These are phyloP conservation scores for Lymantria dispar DNA, from an alignment of 2,888 invertebrate genomes.

Conservation along the genomic window DNA sequence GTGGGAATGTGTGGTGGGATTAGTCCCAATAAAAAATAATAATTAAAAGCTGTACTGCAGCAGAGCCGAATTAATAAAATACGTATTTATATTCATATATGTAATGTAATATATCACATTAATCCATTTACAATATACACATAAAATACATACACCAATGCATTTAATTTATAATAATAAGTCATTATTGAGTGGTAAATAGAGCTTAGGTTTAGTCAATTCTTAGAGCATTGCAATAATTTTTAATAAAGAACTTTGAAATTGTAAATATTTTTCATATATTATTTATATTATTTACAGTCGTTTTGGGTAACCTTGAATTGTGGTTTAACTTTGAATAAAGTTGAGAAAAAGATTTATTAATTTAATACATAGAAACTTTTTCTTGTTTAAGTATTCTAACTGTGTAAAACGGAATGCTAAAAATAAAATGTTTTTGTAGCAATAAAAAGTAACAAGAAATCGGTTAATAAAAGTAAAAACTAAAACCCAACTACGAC, in stretches of 20 bases:
- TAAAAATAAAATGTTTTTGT: too few relatives aligned
- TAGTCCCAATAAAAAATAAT: too few relatives aligned
- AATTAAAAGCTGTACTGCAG: too few relatives aligned
- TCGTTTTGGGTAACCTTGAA: neutral
- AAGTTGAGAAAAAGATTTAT: too few relatives aligned
- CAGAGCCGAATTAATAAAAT: slow-evolving; percentile 30
- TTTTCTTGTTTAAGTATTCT: too few relatives aligned
- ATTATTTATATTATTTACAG: neutral
- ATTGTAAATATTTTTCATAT: neutral
- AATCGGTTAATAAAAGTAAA: too few relatives aligned
- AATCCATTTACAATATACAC: slow-evolving; percentile 29
- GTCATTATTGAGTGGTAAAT: neutral
- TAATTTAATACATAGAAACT: too few relatives aligned
- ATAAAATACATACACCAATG: slow-evolving; percentile 23
- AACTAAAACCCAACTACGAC: too few relatives aligned
- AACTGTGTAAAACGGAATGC: too few relatives aligned
- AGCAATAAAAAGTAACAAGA: too few relatives aligned
- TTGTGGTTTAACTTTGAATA: neutral
- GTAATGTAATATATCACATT: slow-evolving; percentile 39
- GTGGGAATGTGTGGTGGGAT: too few relatives aligned
- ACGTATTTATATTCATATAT: slow-evolving; percentile 46
- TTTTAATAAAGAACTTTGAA: neutral
- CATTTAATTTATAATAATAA: slow-evolving; percentile 1
- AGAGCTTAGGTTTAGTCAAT: slow-evolving; percentile 2
- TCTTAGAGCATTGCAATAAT: slow-evolving; percentile 1